Evolutionary conservation across 1,140 invertebrate genomes (phyloP), one percentile per base, ranked within the genome.

Genomic region (Leptestheria dahalacensis): DNA sequence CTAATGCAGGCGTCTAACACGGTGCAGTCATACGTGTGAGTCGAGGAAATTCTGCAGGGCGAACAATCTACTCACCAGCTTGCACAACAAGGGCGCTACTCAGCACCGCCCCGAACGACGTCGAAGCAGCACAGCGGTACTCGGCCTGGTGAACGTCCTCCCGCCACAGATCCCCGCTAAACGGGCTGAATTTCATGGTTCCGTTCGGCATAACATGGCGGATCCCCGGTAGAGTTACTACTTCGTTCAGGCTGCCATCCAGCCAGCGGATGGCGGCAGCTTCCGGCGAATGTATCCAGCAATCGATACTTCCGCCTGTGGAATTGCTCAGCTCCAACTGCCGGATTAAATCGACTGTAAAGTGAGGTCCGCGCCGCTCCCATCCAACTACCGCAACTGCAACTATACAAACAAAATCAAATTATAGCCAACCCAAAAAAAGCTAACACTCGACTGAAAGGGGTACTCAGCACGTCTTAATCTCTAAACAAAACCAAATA

Each of bases 61-160:
- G n/a, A n/a, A n/a, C n/a, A 41, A 6, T 41, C 15, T 6, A 41
- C 33, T 41, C 33, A 55, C 53, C 53, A 29, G 53, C 26, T 12
- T 28, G 23, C 20, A 55, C 33, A 18, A 55, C 21, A 18, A 55
- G 15, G 15, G 53, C 25, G 10, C 25, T 26, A 29, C 53, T 55
- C 2, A 55, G 53, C 9, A 55, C 26, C 15, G 53, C 23, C 10
- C 53, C 53, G 53, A 33, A 18, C 1, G 53, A 24, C 24, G 53
- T 26, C 12, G 26, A 29, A 20, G 24, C 53, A 3, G 33, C 15
- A 1, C 53, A 55, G 20, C 53, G 15, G 53, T 55, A 55, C n/a
- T 55, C 46, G 26, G 46, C 24, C 28, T 21, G 28, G 47, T 58
- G 57, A 9, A 58, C 46, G 41, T 58, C 46, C 41, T n/a, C 3